A percentile compares a stretch with the other conserved stretches of the same genome.
Conservation (phyloP, 2,113 vertebrate genomes). For the Cyanoliseus patagonus region DNA sequence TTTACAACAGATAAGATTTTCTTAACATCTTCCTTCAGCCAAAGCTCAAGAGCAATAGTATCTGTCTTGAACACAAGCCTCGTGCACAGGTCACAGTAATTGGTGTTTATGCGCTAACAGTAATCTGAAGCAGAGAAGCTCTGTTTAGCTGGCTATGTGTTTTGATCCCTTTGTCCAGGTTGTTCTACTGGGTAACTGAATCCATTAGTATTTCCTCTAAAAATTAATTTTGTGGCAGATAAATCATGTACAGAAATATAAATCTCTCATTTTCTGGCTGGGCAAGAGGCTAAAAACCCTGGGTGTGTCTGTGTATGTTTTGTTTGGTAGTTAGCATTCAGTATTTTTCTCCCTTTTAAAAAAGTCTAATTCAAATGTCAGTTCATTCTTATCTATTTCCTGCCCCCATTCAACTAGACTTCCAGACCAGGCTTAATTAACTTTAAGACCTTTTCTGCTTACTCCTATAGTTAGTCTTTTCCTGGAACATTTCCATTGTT, state of each 20-base stretch:
- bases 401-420: constrained; percentile 19
- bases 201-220: constrained; percentile 3
- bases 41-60: background rate
- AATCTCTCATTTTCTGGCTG: background rate
- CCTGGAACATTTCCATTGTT: constrained; percentile 45
- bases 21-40: background rate
- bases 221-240: constrained; percentile 24
- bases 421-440: constrained; percentile 32
- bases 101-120: background rate
- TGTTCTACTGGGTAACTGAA: background rate
- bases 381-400: constrained; percentile 60
- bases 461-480: constrained; percentile 8
- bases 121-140: background rate
- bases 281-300: background rate
- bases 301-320: constrained; percentile 28
- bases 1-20: constrained; percentile 3
- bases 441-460: constrained; percentile 31
- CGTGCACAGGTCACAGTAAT: background rate
- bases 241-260: background rate
- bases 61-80: background rate
- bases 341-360: constrained; percentile 6
- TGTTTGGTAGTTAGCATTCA: background rate
- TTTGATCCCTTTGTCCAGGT: background rate
- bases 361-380: constrained; percentile 40
- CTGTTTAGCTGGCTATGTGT: background rate